Conservation (phyloP, 2,113 vertebrate species). For the Eulacestoma nigropectus region DNA sequence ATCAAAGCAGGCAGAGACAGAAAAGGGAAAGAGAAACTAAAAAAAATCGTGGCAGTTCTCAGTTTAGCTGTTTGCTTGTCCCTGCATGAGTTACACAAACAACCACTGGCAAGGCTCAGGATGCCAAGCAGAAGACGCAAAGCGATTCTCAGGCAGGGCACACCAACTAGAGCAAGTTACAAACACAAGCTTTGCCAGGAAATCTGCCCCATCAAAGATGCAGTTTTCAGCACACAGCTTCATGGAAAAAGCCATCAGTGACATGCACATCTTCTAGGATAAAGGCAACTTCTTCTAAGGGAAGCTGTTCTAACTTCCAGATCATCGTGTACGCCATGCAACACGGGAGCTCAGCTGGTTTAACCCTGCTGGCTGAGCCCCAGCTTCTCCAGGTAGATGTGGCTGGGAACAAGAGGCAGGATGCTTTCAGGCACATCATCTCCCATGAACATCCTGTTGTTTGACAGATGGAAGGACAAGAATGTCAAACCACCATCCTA, state of each 20-base stretch:
- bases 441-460: fast-evolving
- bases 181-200: not conserved
- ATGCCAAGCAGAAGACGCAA: not conserved
- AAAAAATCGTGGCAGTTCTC: not conserved
- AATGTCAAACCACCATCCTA: not conserved
- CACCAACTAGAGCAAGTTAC: not conserved
- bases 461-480: not conserved
- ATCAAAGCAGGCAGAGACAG: not conserved
- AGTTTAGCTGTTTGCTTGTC: not conserved
- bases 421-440: not conserved
- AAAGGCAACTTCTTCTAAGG: not conserved
- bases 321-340: fast-evolving
- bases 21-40: not conserved
- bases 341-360: not conserved
- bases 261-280: not conserved
- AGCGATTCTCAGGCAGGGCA: not conserved
- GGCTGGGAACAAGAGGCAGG: not conserved
- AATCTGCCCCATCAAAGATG: not conserved
- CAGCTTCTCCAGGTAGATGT: not conserved
- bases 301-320: not conserved
- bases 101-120: not conserved
- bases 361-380: not conserved
- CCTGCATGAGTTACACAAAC: not conserved
- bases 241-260: not conserved
- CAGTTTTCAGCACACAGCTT: not conserved